A percentile compares a stretch with the other conserved stretches of the same genome.
These are phyloP conservation scores for Calameuta pallipes DNA, from an alignment of 2,888 invertebrate genomes.

Conservation along the genomic window DNA sequence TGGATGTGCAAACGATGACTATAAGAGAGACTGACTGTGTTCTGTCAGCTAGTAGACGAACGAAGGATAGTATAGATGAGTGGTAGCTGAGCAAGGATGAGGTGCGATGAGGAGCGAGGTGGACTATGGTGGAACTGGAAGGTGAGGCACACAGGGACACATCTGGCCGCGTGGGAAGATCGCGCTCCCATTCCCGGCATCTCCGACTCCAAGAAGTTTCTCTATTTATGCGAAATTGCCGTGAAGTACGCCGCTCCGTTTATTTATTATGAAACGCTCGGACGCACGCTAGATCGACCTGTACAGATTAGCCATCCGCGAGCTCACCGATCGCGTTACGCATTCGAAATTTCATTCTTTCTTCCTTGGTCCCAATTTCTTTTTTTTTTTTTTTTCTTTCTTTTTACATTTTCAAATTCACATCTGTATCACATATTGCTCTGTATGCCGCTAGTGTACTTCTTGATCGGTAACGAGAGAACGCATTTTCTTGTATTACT, in stretches of 20 bases:
- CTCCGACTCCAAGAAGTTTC: constrained; percentile 32
- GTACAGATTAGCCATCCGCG: constrained; percentile 21
- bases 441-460: background rate
- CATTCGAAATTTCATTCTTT: constrained; percentile 4
- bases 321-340: background rate
- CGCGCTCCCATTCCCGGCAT: constrained; percentile 53
- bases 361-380: background rate
- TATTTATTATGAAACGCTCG: constrained; percentile 32
- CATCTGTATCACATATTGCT: background rate
- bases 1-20: background rate
- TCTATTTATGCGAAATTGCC: constrained; percentile 41
- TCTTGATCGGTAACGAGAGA: background rate
- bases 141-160: constrained; percentile 23
- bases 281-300: constrained; percentile 29
- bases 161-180: constrained; percentile 60
- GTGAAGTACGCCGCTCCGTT: constrained; percentile 25
- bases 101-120: background rate
- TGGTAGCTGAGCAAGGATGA: background rate
- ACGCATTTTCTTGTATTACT: background rate
- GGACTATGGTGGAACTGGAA: background rate
- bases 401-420: background rate
- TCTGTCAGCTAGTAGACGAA: background rate
- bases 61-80: background rate
- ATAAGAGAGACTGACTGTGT: background rate
- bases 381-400: background rate